These are phyloP conservation scores for Cephus nigrinus DNA, from an alignment of 2,888 invertebrate genomes.

Conservation along the genomic window DNA sequence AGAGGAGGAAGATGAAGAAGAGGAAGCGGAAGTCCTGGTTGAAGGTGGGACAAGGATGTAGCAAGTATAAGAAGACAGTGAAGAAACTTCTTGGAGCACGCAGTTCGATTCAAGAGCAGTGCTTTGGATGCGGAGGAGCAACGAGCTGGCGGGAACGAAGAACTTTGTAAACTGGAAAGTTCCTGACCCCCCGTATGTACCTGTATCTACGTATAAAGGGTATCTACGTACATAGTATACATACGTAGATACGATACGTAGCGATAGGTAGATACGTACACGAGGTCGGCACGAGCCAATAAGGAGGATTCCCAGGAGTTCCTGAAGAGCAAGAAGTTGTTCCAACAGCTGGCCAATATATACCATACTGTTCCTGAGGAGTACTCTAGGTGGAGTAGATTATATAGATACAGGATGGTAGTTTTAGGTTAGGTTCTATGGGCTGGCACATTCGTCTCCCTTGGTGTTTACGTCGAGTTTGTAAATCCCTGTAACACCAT, in stretches of 20 bases:
- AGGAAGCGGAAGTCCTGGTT: not conserved
- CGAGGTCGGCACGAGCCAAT: not conserved
- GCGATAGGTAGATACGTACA: not conserved
- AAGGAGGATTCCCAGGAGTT: not conserved
- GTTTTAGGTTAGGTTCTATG: not conserved
- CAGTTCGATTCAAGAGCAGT: constrained; percentile 11
- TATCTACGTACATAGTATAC: not conserved
- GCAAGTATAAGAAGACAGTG: not conserved
- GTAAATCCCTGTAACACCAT: not conserved
- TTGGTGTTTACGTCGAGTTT: not conserved
- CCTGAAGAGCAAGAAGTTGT: not conserved
- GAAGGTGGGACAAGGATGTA: not conserved
- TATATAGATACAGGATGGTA: not conserved
- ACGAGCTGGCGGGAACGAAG: not conserved
- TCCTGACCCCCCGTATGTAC: not conserved
- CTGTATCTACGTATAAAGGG: not conserved
- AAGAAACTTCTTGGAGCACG: constrained; percentile 2
- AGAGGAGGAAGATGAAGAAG: not conserved
- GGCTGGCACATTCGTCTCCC: not conserved
- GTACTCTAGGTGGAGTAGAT: not conserved
- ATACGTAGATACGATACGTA: not conserved
- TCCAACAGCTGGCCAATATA: not conserved
- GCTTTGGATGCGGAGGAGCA: not conserved
- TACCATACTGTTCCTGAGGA: not conserved
- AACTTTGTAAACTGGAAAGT: not conserved